Percentiles rank a stretch among this genome's conserved stretches.
These are phyloP conservation scores for Gallinago nigripennis DNA, from an alignment of 2,797 vertebrate genomes.

Conservation along the genomic window DNA sequence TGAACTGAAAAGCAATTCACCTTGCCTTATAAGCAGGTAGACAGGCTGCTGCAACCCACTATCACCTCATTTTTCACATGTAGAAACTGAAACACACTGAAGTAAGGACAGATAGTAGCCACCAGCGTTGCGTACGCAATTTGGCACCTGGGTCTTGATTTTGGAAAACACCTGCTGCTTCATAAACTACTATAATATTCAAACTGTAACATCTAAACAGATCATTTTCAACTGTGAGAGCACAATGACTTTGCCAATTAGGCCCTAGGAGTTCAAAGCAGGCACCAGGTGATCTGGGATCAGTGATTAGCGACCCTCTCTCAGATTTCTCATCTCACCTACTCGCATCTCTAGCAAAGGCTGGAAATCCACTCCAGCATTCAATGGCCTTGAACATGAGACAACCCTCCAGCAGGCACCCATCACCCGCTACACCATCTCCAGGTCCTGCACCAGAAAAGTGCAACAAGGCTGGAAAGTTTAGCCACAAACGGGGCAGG, in stretches of 20 bases:
- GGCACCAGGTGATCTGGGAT: no score
- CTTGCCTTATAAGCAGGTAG: neutral
- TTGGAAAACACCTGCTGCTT: neutral
- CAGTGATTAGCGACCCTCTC: no score
- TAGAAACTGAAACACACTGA: neutral
- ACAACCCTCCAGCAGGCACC: neutral
- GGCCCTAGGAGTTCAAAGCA: neutral
- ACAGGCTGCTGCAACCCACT: neutral
- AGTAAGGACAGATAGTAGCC: neutral
- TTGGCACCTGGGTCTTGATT: neutral
- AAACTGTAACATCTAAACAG: neutral
- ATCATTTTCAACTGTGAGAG: neutral
- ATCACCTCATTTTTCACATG: neutral
- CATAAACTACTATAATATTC: neutral
- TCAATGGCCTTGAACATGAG: neutral
- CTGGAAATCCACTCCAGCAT: neutral
- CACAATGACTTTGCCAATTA: neutral
- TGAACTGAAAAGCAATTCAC: neutral
- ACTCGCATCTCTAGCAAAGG: neutral
- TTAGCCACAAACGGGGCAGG: neutral
- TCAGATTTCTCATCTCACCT: neutral
- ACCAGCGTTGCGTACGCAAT: rapidly evolving
- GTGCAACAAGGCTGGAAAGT: rapidly evolving
- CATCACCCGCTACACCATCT: no score
- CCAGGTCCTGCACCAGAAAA: neutral